Evolutionary conservation across 2,113 vertebrate species (phyloP).

Genomic region (Columba livia): DNA sequence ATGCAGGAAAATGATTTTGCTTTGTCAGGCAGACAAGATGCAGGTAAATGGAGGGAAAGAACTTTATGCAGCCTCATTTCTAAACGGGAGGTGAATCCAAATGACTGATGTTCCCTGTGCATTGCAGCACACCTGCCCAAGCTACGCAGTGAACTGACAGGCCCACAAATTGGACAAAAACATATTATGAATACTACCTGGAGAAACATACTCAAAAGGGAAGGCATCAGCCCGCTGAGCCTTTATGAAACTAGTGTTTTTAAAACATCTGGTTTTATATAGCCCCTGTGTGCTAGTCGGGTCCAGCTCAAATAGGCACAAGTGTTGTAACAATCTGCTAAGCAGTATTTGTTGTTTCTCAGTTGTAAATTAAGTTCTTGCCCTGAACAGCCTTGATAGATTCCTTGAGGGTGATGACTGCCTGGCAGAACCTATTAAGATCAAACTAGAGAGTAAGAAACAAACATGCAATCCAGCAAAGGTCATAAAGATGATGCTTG

Average conservation of each 20-base stretch:
- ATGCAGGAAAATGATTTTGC: not conserved
- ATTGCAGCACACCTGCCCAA: not conserved
- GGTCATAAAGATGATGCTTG: not conserved
- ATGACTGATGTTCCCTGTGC: not conserved
- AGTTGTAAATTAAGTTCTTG: not conserved
- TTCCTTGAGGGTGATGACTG: not conserved
- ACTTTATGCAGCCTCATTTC: not conserved
- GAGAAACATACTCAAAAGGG: not conserved
- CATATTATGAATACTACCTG: too few species aligned
- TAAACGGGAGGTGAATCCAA: not conserved
- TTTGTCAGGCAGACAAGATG: not conserved
- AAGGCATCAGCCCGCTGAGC: fast-evolving
- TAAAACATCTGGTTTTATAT: not conserved
- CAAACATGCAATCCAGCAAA: not conserved
- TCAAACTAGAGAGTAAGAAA: not conserved
- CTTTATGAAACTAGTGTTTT: not conserved
- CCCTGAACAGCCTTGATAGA: not conserved
- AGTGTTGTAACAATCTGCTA: not conserved
- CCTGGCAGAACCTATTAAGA: not conserved
- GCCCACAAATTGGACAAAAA: not conserved
- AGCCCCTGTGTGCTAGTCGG: not conserved
- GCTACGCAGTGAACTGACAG: not conserved
- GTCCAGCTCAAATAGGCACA: not conserved
- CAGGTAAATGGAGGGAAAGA: not conserved
- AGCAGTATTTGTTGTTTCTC: not conserved